These are phyloP conservation scores for Cydia pomonella DNA, from an alignment of 1,140 invertebrate species.

Conservation along the genomic window DNA sequence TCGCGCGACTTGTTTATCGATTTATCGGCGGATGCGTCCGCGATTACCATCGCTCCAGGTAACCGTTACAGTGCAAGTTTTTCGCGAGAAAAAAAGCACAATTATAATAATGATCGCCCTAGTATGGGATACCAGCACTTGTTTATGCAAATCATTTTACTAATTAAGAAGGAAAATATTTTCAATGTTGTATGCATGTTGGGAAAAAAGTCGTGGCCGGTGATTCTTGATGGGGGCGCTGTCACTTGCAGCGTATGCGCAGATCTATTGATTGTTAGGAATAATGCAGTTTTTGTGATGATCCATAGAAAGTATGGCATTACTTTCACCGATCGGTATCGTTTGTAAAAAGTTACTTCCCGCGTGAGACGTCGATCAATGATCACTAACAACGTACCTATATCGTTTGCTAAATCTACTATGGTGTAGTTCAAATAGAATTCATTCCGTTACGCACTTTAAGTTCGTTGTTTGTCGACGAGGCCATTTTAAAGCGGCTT, in stretches of 20 bases:
- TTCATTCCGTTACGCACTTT: slow-evolving; percentile 73
- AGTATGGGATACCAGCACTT: slow-evolving; percentile 70
- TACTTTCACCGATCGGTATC: slow-evolving; percentile 37
- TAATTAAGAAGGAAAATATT: slow-evolving; percentile 75
- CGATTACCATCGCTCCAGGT: slow-evolving; percentile 62
- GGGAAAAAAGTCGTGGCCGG: slow-evolving; percentile 47
- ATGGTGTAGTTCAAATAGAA: slow-evolving; percentile 50
- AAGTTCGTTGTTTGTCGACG: slow-evolving; percentile 74
- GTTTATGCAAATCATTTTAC: slow-evolving; percentile 72
- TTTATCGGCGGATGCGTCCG: slow-evolving; percentile 67
- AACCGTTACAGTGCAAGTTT: slow-evolving; percentile 69
- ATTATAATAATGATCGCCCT: slow-evolving; percentile 76
- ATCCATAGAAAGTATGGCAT: slow-evolving; percentile 38
- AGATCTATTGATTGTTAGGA: slow-evolving; percentile 46
- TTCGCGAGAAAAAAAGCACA: slow-evolving; percentile 69
- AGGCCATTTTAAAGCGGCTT: slow-evolving; percentile 73
- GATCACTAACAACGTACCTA: slow-evolving; percentile 39
- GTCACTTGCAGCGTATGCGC: slow-evolving; percentile 53
- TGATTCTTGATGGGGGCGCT: slow-evolving; percentile 47
- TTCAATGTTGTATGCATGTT: slow-evolving; percentile 57
- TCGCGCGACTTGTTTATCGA: slow-evolving; percentile 67
- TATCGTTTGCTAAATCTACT: slow-evolving; percentile 44
- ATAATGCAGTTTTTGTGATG: slow-evolving; percentile 36
- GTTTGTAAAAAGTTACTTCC: slow-evolving; percentile 23
- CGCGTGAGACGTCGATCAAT: slow-evolving; percentile 35